phyloP scores from a whole-genome alignment of 2,888 invertebrate genomes.

The Odontothrips loti region DNA sequence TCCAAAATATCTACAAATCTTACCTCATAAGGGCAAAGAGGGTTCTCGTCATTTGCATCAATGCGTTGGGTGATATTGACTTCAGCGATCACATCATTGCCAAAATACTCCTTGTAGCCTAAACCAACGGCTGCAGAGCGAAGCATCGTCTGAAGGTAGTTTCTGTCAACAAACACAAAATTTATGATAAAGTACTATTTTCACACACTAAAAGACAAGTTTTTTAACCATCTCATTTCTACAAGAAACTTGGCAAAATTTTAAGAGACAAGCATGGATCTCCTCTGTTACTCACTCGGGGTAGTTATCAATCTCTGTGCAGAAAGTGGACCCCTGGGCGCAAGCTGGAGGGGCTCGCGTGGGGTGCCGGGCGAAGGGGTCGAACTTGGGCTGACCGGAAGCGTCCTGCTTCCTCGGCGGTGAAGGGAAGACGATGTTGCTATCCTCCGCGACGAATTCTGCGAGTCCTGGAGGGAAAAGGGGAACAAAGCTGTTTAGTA shows the following conservation, averaged over 20 bases:
- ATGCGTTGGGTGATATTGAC: slow-evolving; percentile 34
- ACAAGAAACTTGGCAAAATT: too few relatives aligned
- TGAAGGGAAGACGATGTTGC: slow-evolving; percentile 7
- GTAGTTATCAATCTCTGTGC: slow-evolving; percentile 49
- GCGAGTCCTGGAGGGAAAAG: too few relatives aligned
- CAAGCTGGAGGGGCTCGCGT: slow-evolving; percentile 15
- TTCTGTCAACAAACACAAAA: neutral
- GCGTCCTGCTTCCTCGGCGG: neutral
- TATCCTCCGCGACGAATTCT: neutral
- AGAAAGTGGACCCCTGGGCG: slow-evolving; percentile 46
- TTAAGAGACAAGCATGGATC: neutral
- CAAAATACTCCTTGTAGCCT: slow-evolving; percentile 18
- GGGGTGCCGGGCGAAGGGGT: neutral
- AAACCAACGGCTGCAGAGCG: neutral
- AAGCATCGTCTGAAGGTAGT: slow-evolving; percentile 10
- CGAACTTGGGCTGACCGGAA: slow-evolving; percentile 29
- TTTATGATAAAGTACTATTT: neutral
- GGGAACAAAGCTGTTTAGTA: too few relatives aligned
- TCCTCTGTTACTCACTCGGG: slow-evolving; percentile 43
- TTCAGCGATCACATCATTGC: slow-evolving; percentile 28
- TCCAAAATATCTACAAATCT: slow-evolving; percentile 28
- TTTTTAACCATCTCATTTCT: neutral
- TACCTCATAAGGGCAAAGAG: slow-evolving; percentile 36
- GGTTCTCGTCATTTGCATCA: slow-evolving; percentile 35
- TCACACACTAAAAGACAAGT: too few relatives aligned